Conservation (phyloP, 37 sponge, comb jelly and placozoan genomes). For the Cliona cf. orientalis region DNA sequence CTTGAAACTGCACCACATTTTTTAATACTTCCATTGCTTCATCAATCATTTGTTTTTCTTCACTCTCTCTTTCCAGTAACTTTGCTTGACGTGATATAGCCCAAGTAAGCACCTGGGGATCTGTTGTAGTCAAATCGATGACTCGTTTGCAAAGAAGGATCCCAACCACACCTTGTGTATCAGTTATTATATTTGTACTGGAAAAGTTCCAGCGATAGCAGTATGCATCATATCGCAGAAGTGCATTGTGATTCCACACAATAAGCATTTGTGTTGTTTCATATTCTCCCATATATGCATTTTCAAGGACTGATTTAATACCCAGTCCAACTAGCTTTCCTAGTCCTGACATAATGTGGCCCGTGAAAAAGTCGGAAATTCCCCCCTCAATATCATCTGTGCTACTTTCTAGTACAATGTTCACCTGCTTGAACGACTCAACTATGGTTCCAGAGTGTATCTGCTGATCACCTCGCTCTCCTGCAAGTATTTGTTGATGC, state of each 20-base stretch:
- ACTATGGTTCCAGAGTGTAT: slow-evolving; percentile 31
- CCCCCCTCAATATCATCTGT: background rate
- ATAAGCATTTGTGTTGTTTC: slow-evolving; percentile 30
- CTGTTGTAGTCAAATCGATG: slow-evolving; percentile 25
- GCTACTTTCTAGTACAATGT: background rate
- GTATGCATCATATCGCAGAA: slow-evolving; percentile 41
- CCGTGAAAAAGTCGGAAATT: background rate
- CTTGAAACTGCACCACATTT: background rate
- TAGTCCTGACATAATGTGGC: background rate
- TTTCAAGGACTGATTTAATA: slow-evolving; percentile 7
- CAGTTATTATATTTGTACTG: slow-evolving; percentile 4
- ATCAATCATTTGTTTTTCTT: background rate
- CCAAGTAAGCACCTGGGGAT: slow-evolving; percentile 42
- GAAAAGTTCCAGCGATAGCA: slow-evolving; percentile 48
- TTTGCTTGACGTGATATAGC: slow-evolving; percentile 16
- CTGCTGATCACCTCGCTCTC: slow-evolving; percentile 17
- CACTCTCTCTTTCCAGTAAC: too few species aligned
- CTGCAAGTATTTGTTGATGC: background rate
- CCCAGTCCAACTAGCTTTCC: slow-evolving; percentile 4
- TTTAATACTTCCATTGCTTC: background rate
- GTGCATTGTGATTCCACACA: slow-evolving; percentile 30
- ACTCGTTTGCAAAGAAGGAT: slow-evolving; percentile 29
- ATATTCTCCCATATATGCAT: slow-evolving; percentile 23
- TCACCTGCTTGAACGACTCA: slow-evolving; percentile 6
- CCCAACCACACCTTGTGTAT: slow-evolving; percentile 16